These are phyloP conservation scores for Eudasyphora cyanicolor DNA, from an alignment of 2,888 invertebrate species.

Conservation along the genomic window DNA sequence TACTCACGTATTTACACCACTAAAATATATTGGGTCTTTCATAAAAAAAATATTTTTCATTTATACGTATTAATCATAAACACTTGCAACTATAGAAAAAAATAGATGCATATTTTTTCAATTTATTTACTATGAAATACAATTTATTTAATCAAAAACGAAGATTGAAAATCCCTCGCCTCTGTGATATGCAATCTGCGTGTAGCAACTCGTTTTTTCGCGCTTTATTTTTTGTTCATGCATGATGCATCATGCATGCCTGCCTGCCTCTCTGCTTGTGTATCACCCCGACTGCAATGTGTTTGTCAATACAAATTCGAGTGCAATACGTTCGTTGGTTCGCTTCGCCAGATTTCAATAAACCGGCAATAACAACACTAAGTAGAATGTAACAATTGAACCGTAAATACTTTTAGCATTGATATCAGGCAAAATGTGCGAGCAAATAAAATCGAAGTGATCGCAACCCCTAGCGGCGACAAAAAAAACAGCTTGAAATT, in stretches of 20 bases:
- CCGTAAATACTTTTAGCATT: constrained; percentile 52
- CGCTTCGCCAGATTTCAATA: constrained; percentile 36
- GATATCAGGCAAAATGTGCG: constrained; percentile 5
- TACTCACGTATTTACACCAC: background rate
- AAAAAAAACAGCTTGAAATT: background rate
- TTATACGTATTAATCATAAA: constrained; percentile 25
- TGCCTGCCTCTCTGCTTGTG: background rate
- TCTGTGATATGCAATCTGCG: background rate
- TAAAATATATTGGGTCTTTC: background rate
- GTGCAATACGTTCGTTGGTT: constrained; percentile 16
- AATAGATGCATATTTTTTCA: background rate
- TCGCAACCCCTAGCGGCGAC: background rate
- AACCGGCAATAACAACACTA: constrained; percentile 26
- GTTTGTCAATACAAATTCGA: constrained; percentile 19
- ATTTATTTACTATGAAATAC: constrained; percentile 6
- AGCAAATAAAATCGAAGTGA: background rate
- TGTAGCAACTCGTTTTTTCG: background rate
- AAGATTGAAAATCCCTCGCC: background rate
- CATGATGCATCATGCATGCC: background rate
- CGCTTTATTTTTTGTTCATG: background rate
- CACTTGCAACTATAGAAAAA: background rate
- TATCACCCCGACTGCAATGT: background rate
- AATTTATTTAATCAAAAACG: background rate
- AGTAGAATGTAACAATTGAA: constrained; percentile 60
- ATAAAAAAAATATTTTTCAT: background rate